These are phyloP conservation scores for Brachionus rubens DNA, from an alignment of 1,140 invertebrate genomes.

Conservation along the genomic window DNA sequence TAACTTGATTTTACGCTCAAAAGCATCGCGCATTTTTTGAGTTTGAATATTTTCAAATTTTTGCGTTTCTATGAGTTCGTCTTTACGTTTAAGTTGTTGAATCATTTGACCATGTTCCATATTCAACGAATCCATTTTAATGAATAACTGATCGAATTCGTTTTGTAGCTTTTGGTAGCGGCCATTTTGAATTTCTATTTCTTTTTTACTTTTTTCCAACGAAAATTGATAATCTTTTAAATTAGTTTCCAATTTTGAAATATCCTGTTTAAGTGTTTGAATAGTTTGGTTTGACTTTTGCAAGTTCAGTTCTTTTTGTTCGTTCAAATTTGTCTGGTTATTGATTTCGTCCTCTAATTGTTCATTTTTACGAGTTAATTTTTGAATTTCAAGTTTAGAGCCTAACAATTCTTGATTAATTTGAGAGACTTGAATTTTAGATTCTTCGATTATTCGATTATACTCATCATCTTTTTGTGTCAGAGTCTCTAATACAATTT, in stretches of 20 bases:
- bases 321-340: slow-evolving; percentile 56
- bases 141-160: slow-evolving; percentile 58
- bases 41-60: slow-evolving; percentile 54
- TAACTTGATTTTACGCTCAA: slow-evolving; percentile 55
- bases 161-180: slow-evolving; percentile 55
- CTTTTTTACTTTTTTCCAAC: slow-evolving; percentile 56
- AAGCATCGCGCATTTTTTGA: slow-evolving; percentile 57
- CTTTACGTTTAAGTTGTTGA: slow-evolving; percentile 59
- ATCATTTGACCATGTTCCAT: slow-evolving; percentile 56
- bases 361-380: slow-evolving; percentile 58
- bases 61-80: slow-evolving; percentile 57
- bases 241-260: slow-evolving; percentile 54
- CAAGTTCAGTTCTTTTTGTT: slow-evolving; percentile 55
- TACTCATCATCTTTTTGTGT: slow-evolving; percentile 49
- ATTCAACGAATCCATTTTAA: slow-evolving; percentile 54
- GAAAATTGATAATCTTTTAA: slow-evolving; percentile 55
- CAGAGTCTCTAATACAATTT: slow-evolving; percentile 51
- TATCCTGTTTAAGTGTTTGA: slow-evolving; percentile 55
- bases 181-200: slow-evolving; percentile 55
- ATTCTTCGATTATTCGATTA: slow-evolving; percentile 47
- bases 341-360: slow-evolving; percentile 60
- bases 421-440: slow-evolving; percentile 19
- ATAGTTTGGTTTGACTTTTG: slow-evolving; percentile 54
- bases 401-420: slow-evolving; percentile 24
- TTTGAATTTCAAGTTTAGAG: slow-evolving; percentile 55